A percentile compares a stretch with the other conserved stretches of the same genome.
Conservation (phyloP, 2,888 invertebrate species). For the Latrodectus hesperus region DNA sequence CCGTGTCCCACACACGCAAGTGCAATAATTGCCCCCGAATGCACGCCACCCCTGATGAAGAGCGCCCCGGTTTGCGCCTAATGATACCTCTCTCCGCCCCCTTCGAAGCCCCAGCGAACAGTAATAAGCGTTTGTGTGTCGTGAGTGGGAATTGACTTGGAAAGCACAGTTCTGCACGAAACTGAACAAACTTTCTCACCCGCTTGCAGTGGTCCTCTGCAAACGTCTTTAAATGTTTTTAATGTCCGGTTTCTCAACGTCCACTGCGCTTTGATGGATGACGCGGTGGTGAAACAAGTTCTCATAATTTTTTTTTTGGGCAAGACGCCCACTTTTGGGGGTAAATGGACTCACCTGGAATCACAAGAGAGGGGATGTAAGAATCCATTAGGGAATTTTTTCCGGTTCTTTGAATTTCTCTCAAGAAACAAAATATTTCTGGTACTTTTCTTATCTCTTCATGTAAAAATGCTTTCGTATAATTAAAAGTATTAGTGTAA, state of each 20-base stretch:
- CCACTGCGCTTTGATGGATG: neutral
- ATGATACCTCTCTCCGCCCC: neutral
- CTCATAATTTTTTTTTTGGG: neutral
- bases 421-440: no score
- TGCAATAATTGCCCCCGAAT: constrained; percentile 2
- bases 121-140: neutral
- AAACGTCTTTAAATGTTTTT: constrained; percentile 2
- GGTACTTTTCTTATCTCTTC: no score
- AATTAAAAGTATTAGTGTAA: no score
- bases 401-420: no score
- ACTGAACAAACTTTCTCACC: neutral
- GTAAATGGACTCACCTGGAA: no score
- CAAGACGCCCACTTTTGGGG: neutral
- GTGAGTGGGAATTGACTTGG: neutral
- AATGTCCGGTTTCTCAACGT: neutral
- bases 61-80: neutral
- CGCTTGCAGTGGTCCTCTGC: neutral
- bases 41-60: neutral
- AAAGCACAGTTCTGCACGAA: neutral
- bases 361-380: no score
- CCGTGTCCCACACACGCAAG: neutral
- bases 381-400: no score
- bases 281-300: neutral
- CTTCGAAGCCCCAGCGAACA: neutral
- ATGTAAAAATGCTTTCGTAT: no score